Base-by-base conservation (phyloP, 2,113 vertebrate genomes). In the Chaetura pelagica region DNA sequence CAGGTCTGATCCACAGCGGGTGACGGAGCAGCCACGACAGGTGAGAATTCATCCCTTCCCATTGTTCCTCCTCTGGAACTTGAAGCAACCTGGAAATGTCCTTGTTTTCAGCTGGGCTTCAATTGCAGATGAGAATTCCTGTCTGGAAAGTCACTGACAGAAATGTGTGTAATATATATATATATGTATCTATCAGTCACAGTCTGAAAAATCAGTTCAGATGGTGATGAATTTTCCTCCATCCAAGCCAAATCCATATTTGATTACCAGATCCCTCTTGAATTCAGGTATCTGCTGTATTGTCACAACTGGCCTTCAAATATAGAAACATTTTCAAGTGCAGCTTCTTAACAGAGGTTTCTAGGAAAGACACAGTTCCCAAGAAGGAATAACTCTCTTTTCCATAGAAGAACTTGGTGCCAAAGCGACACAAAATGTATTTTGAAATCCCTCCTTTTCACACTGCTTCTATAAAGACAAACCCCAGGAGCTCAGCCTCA, bases 21-120 rank as follows among this genome's bases (percentile, higher is more conserved):
- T 98, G 77, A 97, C 96, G 1, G 99, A 99, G 71, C 98, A 98
- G 94, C 99, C 99, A 11, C 96, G 98, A 73, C 99, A 99, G 98
- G 99, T 98, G 96, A 97, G 96, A 23, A 94, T 32, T 38, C 16
- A n/a, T 64, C 27, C 6, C 9, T 46, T 32, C 18, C n/a, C 73
- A 49, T 4, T 35, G 6, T 54, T n/a, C 46, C 30, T 80, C 48
- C 78, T 68, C 86, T 82, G 51, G 59, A 69, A 49, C 21, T 74
- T 61, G 76, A 80, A 55, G 66, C 84, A n/a, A 81, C 52, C 32
- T 54, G 64, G 48, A 74, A 74, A 74, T 30, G 42, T 58, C 67
- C 29, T 90, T 71, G 51, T 81, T 51, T 78, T 24, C 87, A 72
- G 52, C 87, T 78, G n/a, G 8, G 52, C 48, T 68, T 63, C 48